Conservation (phyloP, 2,113 vertebrate species). For the Formicarius rufipectus region DNA sequence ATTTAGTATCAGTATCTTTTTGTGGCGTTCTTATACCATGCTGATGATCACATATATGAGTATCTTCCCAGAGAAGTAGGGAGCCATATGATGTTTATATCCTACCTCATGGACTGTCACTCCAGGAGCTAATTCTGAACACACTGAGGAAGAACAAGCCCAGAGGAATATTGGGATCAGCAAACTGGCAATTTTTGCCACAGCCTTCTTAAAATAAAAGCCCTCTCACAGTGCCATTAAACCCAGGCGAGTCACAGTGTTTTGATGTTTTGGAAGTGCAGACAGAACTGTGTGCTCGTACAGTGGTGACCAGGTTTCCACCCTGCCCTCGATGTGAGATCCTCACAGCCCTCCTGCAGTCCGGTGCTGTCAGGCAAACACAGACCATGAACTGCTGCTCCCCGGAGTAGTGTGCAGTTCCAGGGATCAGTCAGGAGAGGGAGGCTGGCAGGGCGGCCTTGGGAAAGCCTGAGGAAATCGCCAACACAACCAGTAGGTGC, state of each 20-base stretch:
- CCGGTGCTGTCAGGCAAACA: neutral
- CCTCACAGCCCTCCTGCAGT: neutral
- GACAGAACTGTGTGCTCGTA: neutral
- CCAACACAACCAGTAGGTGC: neutral
- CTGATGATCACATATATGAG: neutral
- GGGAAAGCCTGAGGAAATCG: neutral
- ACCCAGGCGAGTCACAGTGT: neutral
- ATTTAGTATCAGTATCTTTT: neutral
- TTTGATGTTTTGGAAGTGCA: neutral
- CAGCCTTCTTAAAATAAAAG: neutral
- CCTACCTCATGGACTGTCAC: neutral
- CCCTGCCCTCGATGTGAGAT: neutral
- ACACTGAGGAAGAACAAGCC: neutral
- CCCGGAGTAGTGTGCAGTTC: neutral
- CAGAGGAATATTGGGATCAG: neutral
- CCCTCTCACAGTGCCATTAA: neutral
- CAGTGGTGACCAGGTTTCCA: neutral
- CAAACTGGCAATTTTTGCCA: neutral
- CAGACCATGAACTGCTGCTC: neutral
- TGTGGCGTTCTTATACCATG: neutral
- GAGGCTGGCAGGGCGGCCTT: neutral
- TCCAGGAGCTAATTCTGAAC: conserved; percentile 28
- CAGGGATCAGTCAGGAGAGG: conserved; percentile 36
- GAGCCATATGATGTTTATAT: conserved; percentile 24
- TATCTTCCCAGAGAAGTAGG: neutral